These are phyloP conservation scores for Apoda limacodes DNA, from an alignment of 2,888 invertebrate genomes.

Conservation along the genomic window DNA sequence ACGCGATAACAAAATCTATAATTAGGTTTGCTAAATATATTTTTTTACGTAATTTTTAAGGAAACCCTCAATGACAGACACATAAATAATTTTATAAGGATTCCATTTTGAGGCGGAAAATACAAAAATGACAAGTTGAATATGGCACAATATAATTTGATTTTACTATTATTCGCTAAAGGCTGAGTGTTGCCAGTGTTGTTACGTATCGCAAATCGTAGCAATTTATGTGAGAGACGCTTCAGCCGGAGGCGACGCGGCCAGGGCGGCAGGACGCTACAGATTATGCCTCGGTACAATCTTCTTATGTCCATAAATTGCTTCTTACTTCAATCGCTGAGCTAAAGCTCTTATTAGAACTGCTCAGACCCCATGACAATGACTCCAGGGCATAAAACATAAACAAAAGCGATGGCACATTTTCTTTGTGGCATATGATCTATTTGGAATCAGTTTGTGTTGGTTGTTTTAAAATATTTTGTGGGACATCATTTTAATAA, in stretches of 20 bases:
- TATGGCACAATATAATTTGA: conserved; percentile 41
- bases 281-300: conserved; percentile 42
- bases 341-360: conserved; percentile 36
- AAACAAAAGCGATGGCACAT: conserved; percentile 22
- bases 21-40: too few relatives aligned
- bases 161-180: conserved; percentile 47
- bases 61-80: too few relatives aligned
- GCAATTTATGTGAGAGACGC: conserved; percentile 45
- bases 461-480: too few relatives aligned
- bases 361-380: conserved; percentile 26
- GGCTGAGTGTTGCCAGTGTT: conserved; percentile 24
- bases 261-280: conserved; percentile 25
- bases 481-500: too few relatives aligned
- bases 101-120: too few relatives aligned
- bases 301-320: conserved; percentile 57
- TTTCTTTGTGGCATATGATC: too few relatives aligned
- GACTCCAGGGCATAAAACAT: conserved; percentile 34
- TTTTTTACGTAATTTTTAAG: too few relatives aligned
- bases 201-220: conserved; percentile 35
- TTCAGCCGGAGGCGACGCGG: conserved; percentile 26
- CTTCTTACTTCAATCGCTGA: conserved; percentile 11
- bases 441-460: too few relatives aligned
- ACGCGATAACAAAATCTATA: too few relatives aligned
- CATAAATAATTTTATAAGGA: too few relatives aligned
- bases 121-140: too few relatives aligned